Conservation (phyloP, 2,888 invertebrate genomes). For the Oligia strigilis region DNA sequence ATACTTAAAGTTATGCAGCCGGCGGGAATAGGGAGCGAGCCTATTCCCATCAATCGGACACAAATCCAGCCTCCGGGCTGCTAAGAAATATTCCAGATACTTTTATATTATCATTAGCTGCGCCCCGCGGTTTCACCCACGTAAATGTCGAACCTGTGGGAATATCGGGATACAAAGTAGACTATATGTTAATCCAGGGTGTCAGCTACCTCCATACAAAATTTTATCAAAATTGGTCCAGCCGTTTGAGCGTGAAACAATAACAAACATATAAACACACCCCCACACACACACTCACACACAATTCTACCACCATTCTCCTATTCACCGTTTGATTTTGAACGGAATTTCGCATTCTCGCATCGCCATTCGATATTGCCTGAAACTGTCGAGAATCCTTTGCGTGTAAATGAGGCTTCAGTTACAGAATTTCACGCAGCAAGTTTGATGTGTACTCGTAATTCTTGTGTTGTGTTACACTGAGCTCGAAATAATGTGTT, state of each 20-base stretch:
- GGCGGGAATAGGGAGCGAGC: no score
- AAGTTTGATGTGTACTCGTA: slow-evolving; percentile 44
- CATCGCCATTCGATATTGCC: slow-evolving; percentile 26
- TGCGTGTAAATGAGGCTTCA: slow-evolving; percentile 21
- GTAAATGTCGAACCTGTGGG: no score
- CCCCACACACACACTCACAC: no score
- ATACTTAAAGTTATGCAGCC: not conserved
- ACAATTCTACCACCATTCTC: not conserved
- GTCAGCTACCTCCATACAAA: no score
- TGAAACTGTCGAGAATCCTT: not conserved
- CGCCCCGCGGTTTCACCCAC: no score
- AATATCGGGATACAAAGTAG: no score
- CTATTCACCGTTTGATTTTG: slow-evolving; percentile 9
- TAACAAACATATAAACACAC: no score
- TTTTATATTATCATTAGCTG: not conserved
- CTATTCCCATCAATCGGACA: not conserved
- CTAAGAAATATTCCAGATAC: not conserved
- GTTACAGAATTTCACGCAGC: slow-evolving; percentile 42
- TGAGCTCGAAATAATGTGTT: slow-evolving; percentile 24
- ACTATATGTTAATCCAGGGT: no score
- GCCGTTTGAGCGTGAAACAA: no score
- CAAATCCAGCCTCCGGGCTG: not conserved
- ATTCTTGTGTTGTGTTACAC: slow-evolving; percentile 26
- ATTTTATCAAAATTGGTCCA: no score
- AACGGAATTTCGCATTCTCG: not conserved